These are phyloP conservation scores for Tragelaphus scriptus DNA, from an alignment of 2,113 vertebrate species.

Conservation along the genomic window DNA sequence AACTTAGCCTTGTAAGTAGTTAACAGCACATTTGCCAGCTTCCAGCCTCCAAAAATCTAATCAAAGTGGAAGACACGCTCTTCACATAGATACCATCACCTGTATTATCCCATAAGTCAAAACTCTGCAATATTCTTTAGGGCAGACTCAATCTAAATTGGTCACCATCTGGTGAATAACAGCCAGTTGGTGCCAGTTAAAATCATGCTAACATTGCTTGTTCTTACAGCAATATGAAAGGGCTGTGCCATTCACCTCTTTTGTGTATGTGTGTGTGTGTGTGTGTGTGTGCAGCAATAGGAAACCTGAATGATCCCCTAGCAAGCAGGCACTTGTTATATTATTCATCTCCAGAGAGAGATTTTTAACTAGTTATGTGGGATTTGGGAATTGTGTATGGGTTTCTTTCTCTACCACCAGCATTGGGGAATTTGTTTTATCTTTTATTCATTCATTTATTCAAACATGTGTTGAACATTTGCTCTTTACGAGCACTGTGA, in stretches of 20 bases:
- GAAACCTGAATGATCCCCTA: background rate
- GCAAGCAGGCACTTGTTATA: background rate
- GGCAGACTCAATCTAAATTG: background rate
- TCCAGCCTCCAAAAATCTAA: background rate
- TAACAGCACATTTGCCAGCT: background rate
- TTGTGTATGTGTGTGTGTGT: background rate
- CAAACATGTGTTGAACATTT: background rate
- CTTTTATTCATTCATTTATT: background rate
- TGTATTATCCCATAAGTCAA: background rate
- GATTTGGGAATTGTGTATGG: background rate
- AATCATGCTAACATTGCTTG: slow-evolving; percentile 4
- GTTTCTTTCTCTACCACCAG: background rate
- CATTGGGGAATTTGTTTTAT: background rate
- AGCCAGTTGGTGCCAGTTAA: background rate
- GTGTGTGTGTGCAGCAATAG: background rate
- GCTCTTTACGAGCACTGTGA: background rate
- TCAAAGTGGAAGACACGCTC: background rate
- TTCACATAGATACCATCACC: background rate
- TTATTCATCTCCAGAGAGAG: background rate
- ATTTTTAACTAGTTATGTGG: slow-evolving; percentile 1
- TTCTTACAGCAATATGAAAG: background rate
- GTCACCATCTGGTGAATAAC: slow-evolving; percentile 8
- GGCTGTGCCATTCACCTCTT: background rate
- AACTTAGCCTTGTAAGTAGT: background rate
- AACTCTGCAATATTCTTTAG: background rate